These are phyloP conservation scores for Acanthosepion pharaonis DNA, from an alignment of 2,888 invertebrate species.

Conservation along the genomic window DNA sequence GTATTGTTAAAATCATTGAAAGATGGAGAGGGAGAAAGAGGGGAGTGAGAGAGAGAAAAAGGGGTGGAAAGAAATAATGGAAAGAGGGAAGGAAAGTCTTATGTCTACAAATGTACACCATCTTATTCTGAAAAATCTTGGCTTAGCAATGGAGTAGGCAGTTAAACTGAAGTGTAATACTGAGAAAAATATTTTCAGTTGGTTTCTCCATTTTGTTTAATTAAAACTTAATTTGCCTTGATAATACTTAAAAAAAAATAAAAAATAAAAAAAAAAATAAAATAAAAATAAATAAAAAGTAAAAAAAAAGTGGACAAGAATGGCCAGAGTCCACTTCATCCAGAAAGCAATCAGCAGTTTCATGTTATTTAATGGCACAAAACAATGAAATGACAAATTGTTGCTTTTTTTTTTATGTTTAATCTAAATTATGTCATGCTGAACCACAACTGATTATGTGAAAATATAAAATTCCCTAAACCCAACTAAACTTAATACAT, in stretches of 20 bases:
- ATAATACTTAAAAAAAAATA: not conserved
- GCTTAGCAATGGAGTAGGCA: not conserved
- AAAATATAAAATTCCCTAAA: not conserved
- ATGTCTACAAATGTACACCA: not conserved
- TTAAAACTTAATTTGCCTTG: not conserved
- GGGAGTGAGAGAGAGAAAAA: no score
- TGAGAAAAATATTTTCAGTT: not conserved
- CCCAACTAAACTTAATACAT: not conserved
- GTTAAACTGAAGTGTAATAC: not conserved
- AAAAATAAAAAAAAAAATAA: no score
- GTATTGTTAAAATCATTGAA: not conserved
- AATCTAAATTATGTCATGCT: not conserved
- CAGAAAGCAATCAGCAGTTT: constrained; percentile 18
- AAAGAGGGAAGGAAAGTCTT: not conserved
- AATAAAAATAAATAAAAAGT: not conserved
- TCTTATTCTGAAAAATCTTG: not conserved
- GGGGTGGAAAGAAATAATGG: no score
- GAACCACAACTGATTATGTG: not conserved
- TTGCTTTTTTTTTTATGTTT: not conserved
- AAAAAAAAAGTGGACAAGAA: not conserved
- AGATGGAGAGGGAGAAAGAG: no score
- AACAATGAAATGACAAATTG: not conserved
- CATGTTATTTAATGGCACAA: not conserved
- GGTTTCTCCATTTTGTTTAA: not conserved
- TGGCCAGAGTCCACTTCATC: not conserved